A percentile compares a stretch with the other conserved stretches of the same genome.
Evolutionary conservation across 2,888 invertebrate species (phyloP).

Genomic region (Prenolepis imparis): DNA sequence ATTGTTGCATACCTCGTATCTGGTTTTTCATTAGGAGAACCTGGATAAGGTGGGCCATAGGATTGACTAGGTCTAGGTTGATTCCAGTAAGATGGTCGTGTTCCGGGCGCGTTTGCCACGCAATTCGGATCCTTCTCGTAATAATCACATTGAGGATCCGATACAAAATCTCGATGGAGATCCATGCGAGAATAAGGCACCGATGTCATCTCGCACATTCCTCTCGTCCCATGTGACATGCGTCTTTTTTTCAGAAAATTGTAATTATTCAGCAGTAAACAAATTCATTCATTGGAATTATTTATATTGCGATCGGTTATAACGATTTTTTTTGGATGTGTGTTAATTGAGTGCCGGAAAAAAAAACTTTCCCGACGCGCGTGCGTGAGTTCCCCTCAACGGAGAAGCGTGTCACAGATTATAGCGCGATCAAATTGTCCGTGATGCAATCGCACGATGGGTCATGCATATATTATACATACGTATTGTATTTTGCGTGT

Average conservation of each 20-base stretch:
- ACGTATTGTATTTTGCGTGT: conserved; percentile 50
- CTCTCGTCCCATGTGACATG: conserved; percentile 81
- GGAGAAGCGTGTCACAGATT: conserved; percentile 66
- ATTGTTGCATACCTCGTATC: conserved; percentile 24
- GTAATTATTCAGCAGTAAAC: background rate
- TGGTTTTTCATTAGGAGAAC: conserved; percentile 1
- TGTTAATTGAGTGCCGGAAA: conserved; percentile 30
- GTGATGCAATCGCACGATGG: conserved; percentile 70
- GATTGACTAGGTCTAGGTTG: conserved; percentile 44
- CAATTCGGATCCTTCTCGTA: conserved; percentile 93
- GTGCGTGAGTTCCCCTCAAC: conserved; percentile 45
- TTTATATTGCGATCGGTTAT: conserved; percentile 4
- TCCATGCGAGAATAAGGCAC: conserved; percentile 91
- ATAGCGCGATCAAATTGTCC: conserved; percentile 71
- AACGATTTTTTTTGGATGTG: background rate
- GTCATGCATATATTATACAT: conserved; percentile 67
- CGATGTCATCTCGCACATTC: conserved; percentile 92
- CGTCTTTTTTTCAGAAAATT: conserved; percentile 49
- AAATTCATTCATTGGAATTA: conserved; percentile 1
- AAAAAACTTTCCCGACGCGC: conserved; percentile 12
- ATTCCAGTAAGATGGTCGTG: conserved; percentile 47
- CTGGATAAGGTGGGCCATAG: conserved; percentile 20
- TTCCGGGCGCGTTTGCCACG: conserved; percentile 20
- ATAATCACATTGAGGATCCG: conserved; percentile 92
- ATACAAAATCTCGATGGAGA: conserved; percentile 88